Evolutionary conservation across 2,888 invertebrate genomes (phyloP), one percentile per base, ranked within the genome.

Genomic region (Epinotia demarniana): DNA sequence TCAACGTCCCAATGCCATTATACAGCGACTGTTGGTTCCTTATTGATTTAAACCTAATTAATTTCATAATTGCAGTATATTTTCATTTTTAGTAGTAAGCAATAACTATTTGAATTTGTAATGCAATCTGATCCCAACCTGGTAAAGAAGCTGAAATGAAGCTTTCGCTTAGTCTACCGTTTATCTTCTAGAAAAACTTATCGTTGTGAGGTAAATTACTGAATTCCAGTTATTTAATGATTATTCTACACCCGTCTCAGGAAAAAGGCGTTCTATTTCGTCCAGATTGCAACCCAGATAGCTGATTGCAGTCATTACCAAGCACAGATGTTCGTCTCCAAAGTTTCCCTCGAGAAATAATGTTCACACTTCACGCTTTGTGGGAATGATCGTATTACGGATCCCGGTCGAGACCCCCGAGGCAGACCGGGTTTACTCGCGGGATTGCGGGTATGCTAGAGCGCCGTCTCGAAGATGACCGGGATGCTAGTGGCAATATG

Each of bases 321-420:
- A 61, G 62, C 61, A 46, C 75, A 61, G 58, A 49, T 60, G 74
- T 60, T 66, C 75, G 57, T 68, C 63, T 62, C 55, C 69, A 70
- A 78, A 77, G 77, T 79, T 79, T 79, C 80, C 78, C 79, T 39
- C 13, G 77, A 78, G 80, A 73, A 77, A 79, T 79, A 79, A 80
- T 76, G 76, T 77, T 73, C 77, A 68, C 72, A 76, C 77, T 75
- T 66, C 63, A 49, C 76, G 72, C 74, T 74, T 78, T 69, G 72
- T 60, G 64, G 77, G 78, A 79, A 78, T 78, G 78, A 80, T 74
- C 79, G 72, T 77, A 78, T 81, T 78, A 80, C 77, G 63, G 78
- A 77, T 64, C 60, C 68, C 70, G 67, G 73, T 39, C 49, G 53
- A 58, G 77, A 78, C 79, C 76, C 79, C 55, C 57, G 69, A 68